Evolutionary conservation across 2,113 vertebrate genomes (phyloP), one percentile per base, ranked within the genome.

Genomic region (Pseudopodoces humilis): DNA sequence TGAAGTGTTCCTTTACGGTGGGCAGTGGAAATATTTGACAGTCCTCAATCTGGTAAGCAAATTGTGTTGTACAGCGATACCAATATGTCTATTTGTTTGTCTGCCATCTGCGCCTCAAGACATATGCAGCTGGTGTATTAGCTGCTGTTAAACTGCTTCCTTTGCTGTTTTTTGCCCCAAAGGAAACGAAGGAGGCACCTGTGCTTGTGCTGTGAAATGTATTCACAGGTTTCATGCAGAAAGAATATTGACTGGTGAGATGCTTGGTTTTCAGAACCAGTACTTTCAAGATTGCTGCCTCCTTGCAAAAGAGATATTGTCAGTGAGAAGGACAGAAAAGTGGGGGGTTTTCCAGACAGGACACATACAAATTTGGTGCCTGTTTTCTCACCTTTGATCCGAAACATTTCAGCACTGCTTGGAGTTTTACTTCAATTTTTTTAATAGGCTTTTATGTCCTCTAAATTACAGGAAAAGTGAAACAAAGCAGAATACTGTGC

Each of bases 1-100:
- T 68, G 90, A 91, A 92, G 27, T 97, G 67, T 95, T 97, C 70
- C 67, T 56, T 50, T 96, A 96, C 1, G 98, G 96, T n/a, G 96
- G 97, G 58, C 97, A 89, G 44, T 98, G 97, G 96, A 98, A 98
- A 77, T 98, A 98, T 80, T 85, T 98, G 97, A 98, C 98, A 33
- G 58, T 98, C 27, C 96, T 98, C 92, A 98, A 98, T 94, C 97
- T 98, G 97, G 98, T 98, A 98, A 98, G 98, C 90, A 59, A 96
- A 86, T 83, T 4, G 3, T 82, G 56, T 78, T 87, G 23, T 65
- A 86, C 70, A 86, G 79, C 52, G 82, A 81, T 87, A 91, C 53
- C 79, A 78, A 50, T 80, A 70, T 91, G 82, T 91, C 94, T 94
- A 15, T 86, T 80, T 96, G 78, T 95, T 95, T 95, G 95, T 84